Conservation (phyloP, 1,140 invertebrate genomes). For the Thaumetopoea pityocampa region DNA sequence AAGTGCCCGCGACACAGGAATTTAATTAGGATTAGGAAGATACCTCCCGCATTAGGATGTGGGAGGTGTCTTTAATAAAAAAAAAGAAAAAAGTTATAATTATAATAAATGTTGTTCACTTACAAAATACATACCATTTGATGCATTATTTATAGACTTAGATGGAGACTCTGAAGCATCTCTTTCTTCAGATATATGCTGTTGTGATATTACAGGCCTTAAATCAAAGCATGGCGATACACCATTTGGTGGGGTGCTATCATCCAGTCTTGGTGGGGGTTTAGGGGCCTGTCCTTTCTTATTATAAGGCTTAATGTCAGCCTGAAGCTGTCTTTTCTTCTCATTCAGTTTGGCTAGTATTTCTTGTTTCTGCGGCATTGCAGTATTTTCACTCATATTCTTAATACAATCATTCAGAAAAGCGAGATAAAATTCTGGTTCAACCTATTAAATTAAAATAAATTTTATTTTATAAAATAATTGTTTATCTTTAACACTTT, state of each 20-base stretch:
- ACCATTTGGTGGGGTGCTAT: constrained; percentile 60
- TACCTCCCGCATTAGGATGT: too few species aligned
- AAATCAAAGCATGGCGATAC: constrained; percentile 66
- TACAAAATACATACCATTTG: constrained; percentile 33
- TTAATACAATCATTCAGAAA: constrained; percentile 83
- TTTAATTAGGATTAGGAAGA: too few species aligned
- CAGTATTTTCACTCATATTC: constrained; percentile 76
- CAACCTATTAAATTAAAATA: constrained; percentile 79
- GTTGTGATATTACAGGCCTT: constrained; percentile 58
- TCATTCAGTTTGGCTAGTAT: constrained; percentile 79
- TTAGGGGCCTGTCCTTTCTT: constrained; percentile 61
- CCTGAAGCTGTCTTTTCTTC: constrained; percentile 76
- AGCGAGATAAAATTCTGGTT: constrained; percentile 81
- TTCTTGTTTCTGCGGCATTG: constrained; percentile 78
- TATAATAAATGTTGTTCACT: neutral
- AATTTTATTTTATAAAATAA: too few species aligned
- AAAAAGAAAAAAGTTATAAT: too few species aligned
- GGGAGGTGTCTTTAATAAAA: too few species aligned
- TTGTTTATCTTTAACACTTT: too few species aligned
- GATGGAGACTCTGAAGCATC: constrained; percentile 41
- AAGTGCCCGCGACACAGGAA: too few species aligned
- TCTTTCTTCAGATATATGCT: constrained; percentile 55
- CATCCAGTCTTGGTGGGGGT: constrained; percentile 56
- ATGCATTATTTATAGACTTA: constrained; percentile 29
- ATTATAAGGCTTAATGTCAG: constrained; percentile 38